Conservation (phyloP, 2,113 vertebrate species). For the Gila orcuttii region DNA sequence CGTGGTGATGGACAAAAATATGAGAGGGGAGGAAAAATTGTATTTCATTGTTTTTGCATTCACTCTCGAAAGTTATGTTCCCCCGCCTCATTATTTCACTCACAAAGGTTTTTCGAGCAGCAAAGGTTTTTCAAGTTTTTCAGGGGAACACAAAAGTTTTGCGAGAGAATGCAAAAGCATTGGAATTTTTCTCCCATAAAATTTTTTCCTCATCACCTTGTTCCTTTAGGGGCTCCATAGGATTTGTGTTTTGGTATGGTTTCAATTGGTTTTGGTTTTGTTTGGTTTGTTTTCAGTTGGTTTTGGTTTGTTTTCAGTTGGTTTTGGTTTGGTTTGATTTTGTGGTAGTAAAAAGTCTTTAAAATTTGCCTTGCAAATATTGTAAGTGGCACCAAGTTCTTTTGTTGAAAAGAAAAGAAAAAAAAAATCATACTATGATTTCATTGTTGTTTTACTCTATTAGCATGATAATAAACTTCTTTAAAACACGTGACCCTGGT, state of each 20-base stretch:
- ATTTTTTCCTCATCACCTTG: too few species aligned
- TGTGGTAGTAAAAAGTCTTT: not conserved
- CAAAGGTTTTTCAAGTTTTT: not conserved
- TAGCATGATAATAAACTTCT: not conserved
- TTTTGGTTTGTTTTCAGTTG: not conserved
- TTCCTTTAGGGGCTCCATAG: too few species aligned
- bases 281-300: not conserved
- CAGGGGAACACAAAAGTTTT: not conserved
- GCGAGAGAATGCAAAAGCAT: not conserved
- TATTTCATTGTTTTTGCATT: not conserved
- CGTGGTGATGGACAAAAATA: not conserved
- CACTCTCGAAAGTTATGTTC: not conserved
- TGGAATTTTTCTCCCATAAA: not conserved
- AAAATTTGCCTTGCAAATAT: not conserved
- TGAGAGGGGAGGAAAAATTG: not conserved
- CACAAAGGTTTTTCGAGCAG: not conserved
- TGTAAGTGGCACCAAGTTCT: too few species aligned
- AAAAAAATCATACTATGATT: not conserved
- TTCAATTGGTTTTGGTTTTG: not conserved
- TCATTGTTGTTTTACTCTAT: not conserved
- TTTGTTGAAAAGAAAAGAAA: not conserved
- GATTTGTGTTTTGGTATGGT: too few species aligned
- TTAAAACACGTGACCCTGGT: not conserved
- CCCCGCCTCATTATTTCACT: not conserved
- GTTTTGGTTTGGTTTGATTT: not conserved